Conservation (phyloP, 1,140 invertebrate species). For the Globodera rostochiensis region DNA sequence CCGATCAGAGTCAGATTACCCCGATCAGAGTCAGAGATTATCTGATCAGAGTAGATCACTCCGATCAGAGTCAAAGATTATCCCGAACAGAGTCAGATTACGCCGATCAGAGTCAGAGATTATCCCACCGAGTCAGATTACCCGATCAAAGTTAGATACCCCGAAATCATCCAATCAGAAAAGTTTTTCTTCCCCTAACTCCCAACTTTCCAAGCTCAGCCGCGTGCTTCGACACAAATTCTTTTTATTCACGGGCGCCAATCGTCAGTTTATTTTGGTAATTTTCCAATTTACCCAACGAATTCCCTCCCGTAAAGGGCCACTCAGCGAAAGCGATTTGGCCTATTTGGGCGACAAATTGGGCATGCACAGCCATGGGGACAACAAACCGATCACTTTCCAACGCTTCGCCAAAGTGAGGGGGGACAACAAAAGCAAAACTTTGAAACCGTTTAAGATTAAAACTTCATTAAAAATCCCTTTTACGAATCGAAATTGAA, state of each 20-base stretch:
- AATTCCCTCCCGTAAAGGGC: neutral
- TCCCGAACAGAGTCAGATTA: too few relatives aligned
- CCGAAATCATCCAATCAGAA: too few relatives aligned
- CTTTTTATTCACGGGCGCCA: conserved; percentile 60
- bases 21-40: too few relatives aligned
- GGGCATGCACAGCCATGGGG: conserved; percentile 43
- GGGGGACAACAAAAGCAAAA: neutral
- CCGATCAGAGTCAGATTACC: too few relatives aligned
- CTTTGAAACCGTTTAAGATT: neutral
- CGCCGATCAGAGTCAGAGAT: too few relatives aligned
- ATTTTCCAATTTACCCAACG: neutral
- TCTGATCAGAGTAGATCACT: too few relatives aligned
- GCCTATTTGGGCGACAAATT: conserved; percentile 61
- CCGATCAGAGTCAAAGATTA: too few relatives aligned
- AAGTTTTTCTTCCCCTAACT: neutral
- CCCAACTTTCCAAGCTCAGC: conserved; percentile 16
- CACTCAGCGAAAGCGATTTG: conserved; percentile 57
- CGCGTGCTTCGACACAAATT: conserved; percentile 62
- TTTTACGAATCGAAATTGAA: too few relatives aligned
- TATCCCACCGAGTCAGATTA: too few relatives aligned
- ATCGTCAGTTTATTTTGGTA: conserved; percentile 27
- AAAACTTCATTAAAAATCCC: neutral
- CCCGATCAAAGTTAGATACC: too few relatives aligned
- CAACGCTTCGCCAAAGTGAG: conserved; percentile 63
- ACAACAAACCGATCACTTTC: conserved; percentile 64